Conservation (phyloP, 2,888 invertebrate genomes). For the Argyra leucocephala region DNA sequence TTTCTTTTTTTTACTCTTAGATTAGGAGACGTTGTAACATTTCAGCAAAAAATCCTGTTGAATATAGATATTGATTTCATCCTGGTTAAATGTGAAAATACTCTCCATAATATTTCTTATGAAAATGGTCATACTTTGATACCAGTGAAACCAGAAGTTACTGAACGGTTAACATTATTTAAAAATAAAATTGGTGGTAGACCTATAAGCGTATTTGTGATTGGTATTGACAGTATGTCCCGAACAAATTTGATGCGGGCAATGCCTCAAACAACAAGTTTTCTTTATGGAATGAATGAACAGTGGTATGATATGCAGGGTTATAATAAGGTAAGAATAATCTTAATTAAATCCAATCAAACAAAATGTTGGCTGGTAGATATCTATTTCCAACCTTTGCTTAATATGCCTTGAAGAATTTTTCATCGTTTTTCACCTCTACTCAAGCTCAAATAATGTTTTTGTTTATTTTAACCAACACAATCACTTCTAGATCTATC, state of each 20-base stretch:
- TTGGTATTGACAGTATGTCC: constrained; percentile 82
- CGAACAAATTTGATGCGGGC: constrained; percentile 64
- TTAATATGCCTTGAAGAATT: too few species aligned
- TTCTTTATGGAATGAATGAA: constrained; percentile 56
- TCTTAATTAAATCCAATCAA: too few species aligned
- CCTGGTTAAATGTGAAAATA: constrained; percentile 45
- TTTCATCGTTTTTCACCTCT: too few species aligned
- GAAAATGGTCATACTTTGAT: constrained; percentile 49
- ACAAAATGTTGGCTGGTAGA: too few species aligned
- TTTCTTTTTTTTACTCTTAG: too few species aligned
- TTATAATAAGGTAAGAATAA: constrained; percentile 52
- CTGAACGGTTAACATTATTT: constrained; percentile 41
- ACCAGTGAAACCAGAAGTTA: constrained; percentile 45
- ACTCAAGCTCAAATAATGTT: too few species aligned
- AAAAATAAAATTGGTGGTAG: constrained; percentile 26
- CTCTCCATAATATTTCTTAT: constrained; percentile 32
- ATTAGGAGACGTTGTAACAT: too few species aligned
- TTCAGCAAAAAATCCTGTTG: too few species aligned
- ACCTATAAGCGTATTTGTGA: constrained; percentile 58
- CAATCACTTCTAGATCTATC: too few species aligned
- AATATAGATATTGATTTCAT: constrained; percentile 40
- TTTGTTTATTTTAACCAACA: too few species aligned
- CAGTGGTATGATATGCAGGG: constrained; percentile 65
- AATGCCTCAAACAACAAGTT: constrained; percentile 61
- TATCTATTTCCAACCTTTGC: too few species aligned